phyloP scores from a whole-genome alignment of 2,113 vertebrate species.

The Misgurnus mizolepis region DNA sequence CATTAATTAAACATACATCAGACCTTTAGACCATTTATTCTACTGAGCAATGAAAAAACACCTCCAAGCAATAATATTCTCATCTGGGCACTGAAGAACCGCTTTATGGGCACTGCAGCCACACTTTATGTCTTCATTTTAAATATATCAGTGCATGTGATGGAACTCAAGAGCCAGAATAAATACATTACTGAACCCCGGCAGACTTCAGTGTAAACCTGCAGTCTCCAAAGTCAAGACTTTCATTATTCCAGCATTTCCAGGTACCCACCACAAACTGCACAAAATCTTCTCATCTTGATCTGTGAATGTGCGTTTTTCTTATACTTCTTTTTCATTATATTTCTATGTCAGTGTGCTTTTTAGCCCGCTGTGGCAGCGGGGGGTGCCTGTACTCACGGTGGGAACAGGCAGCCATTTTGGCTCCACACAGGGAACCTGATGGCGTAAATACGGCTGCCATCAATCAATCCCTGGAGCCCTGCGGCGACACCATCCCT shows the following conservation, averaged over 20 bases:
- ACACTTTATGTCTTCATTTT: neutral
- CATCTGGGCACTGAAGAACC: neutral
- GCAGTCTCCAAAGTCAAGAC: neutral
- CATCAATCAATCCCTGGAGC: conserved; percentile 69
- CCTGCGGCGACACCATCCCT: conserved; percentile 61
- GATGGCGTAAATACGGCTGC: conserved; percentile 68
- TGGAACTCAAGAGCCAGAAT: neutral
- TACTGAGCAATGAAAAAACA: too few species aligned
- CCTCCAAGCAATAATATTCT: too few species aligned
- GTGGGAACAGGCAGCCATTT: conserved; percentile 73
- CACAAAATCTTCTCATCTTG: neutral
- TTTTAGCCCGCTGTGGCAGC: conserved; percentile 56
- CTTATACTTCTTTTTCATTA: conserved; percentile 53
- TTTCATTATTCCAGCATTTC: neutral
- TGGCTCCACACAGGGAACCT: conserved; percentile 68
- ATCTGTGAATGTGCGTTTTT: conserved; percentile 38
- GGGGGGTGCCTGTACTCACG: conserved; percentile 62
- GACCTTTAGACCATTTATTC: too few species aligned
- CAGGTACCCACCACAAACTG: neutral
- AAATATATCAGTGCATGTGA: neutral
- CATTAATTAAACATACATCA: too few species aligned
- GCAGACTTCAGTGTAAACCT: neutral
- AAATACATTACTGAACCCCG: neutral
- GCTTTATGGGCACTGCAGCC: neutral
- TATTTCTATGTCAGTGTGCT: conserved; percentile 48